Percentiles rank a stretch among this genome's conserved stretches.
Conservation (phyloP, 2,888 invertebrate genomes). For the Limnephilus rhombicus region DNA sequence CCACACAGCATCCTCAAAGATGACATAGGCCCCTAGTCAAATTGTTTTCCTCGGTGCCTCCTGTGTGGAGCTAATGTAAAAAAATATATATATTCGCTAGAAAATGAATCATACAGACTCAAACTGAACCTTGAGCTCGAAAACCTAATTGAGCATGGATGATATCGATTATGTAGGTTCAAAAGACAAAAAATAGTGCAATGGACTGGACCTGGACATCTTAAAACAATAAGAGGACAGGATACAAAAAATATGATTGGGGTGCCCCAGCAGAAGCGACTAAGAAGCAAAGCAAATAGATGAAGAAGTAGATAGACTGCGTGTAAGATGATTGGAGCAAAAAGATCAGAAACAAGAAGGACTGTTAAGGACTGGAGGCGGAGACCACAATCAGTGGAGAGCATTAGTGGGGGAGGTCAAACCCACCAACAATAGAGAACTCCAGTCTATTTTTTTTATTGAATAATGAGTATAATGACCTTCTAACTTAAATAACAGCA, state of each 20-base stretch:
- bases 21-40: no score
- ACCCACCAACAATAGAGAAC: background rate
- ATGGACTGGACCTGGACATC: background rate
- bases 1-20: no score
- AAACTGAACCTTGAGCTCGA: no score
- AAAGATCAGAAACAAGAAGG: background rate
- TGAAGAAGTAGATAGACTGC: background rate
- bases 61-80: no score
- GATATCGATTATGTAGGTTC: background rate
- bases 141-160: background rate
- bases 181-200: background rate
- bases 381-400: background rate
- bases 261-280: no score
- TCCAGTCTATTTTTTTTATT: no score
- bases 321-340: background rate
- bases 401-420: background rate
- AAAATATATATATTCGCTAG: no score
- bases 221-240: background rate
- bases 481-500: no score
- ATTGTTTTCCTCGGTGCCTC: no score
- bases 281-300: background rate
- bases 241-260: background rate
- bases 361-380: background rate
- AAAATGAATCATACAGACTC: no score
- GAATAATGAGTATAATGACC: no score